Evolutionary conservation across 2,888 invertebrate genomes (phyloP).

Genomic region (Phymatocera aterrima): DNA sequence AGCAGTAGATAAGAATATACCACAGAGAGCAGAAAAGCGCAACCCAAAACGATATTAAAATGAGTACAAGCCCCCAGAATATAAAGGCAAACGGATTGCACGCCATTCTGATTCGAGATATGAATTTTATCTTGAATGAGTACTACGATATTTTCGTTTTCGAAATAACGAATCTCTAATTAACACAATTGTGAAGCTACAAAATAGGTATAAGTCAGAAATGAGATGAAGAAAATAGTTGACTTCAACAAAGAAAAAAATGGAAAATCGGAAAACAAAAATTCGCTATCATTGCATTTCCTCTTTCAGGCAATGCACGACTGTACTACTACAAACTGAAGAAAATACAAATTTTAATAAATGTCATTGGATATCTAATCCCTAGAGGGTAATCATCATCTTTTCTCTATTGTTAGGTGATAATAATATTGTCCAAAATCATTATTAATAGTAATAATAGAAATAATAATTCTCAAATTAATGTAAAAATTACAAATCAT

Average conservation of each 20-base stretch:
- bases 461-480: too few relatives aligned
- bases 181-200: too few relatives aligned
- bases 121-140: background rate
- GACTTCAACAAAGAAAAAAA: too few relatives aligned
- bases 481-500: background rate
- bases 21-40: conserved; percentile 82
- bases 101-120: conserved; percentile 44
- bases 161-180: background rate
- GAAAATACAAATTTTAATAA: too few relatives aligned
- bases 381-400: background rate
- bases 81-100: conserved; percentile 81
- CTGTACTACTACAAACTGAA: too few relatives aligned
- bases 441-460: background rate
- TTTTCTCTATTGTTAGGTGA: background rate
- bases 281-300: too few relatives aligned
- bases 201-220: too few relatives aligned
- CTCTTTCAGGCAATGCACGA: too few relatives aligned
- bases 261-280: too few relatives aligned
- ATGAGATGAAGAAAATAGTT: too few relatives aligned
- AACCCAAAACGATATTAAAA: conserved; percentile 82
- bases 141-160: background rate
- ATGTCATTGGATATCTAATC: too few relatives aligned
- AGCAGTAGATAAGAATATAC: conserved; percentile 82
- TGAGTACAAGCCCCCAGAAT: conserved; percentile 83
- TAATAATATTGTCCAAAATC: background rate